Percentiles rank a stretch among this genome's conserved stretches.
These are phyloP conservation scores for Paramisgurnus dabryanus DNA, from an alignment of 2,113 vertebrate species.

Conservation along the genomic window DNA sequence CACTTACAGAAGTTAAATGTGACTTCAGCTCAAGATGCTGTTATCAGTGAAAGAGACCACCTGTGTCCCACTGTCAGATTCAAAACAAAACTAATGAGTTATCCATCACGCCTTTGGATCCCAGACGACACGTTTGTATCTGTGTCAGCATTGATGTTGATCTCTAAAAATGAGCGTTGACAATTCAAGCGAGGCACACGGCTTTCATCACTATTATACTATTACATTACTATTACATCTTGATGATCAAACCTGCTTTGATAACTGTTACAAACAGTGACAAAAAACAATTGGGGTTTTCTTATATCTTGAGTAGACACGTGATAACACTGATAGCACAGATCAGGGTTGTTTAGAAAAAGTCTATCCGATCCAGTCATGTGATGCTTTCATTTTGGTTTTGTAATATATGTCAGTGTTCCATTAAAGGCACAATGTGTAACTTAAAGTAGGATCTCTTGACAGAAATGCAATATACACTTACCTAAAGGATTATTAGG, in stretches of 20 bases:
- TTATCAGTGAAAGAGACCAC: slow-evolving; percentile 37
- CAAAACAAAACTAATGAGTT: slow-evolving; percentile 41
- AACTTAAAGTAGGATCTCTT: too few relatives aligned
- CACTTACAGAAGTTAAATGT: neutral
- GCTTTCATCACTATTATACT: neutral
- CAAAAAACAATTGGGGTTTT: too few relatives aligned
- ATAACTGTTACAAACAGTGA: neutral
- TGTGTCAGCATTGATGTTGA: slow-evolving; percentile 27
- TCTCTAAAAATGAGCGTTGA: slow-evolving; percentile 21
- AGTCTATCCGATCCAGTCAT: too few relatives aligned
- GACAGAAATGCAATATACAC: too few relatives aligned
- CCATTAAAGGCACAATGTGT: too few relatives aligned
- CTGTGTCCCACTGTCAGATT: slow-evolving; percentile 32
- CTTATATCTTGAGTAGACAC: too few relatives aligned
- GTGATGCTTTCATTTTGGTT: too few relatives aligned
- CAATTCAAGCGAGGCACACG: neutral
- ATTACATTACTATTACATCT: neutral
- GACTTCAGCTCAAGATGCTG: neutral
- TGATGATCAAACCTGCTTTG: slow-evolving; percentile 5
- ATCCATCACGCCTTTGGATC: slow-evolving; percentile 20
- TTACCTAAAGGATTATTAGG: too few relatives aligned
- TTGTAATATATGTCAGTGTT: too few relatives aligned
- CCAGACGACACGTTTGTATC: slow-evolving; percentile 12
- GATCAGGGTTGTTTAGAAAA: too few relatives aligned
- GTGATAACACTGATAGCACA: too few relatives aligned